Base-by-base conservation (phyloP, 2,888 invertebrate genomes). In the Quadriops clusia region DNA sequence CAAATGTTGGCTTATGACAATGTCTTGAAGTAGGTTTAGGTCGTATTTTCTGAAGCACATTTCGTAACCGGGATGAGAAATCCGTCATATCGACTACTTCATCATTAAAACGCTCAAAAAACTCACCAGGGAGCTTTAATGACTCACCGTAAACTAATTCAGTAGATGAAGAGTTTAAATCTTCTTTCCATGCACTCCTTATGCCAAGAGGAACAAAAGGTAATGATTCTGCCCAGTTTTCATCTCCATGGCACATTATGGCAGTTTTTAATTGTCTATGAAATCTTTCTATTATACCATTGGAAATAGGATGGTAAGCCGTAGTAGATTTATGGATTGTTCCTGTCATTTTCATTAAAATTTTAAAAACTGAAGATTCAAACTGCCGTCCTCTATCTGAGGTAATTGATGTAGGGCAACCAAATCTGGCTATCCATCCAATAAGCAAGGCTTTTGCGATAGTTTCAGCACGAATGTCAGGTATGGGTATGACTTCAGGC, bases 231-330 rank as follows among this genome's bases (percentile, higher is more conserved):
- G 23, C 7, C 23, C 23, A 18, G 18, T 18, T n/a, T n/a, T 7
- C 7, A 8, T 7, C n/a, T n/a, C n/a, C 7, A n/a, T 18, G 18
- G n/a, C 18, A 18, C 7, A 7, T 7, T 7, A 18, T 7, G 7
- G 18, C 18, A 8, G 7, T n/a, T 18, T 18, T 18, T n/a, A 18
- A 18, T 18, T 18, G 18, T 18, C 18, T 7, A n/a, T 18, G 18
- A n/a, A 18, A 8, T 18, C 18, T 18, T n/a, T 18, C 18, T 18
- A 18, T 18, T n/a, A 18, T 18, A 8, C 18, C 18, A n/a, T 18
- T 18, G 18, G 18, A 7, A 18, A n/a, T n/a, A 18, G 18, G 18
- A 18, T 18, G 18, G n/a, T 18, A 18, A n/a, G 18, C 18, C 18
- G 18, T 8, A 7, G 18, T 18, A 7, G n/a, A 8, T 7, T 18